Percentiles rank a stretch among this genome's conserved stretches.
These are phyloP conservation scores for Harpegnathos saltator DNA, from an alignment of 1,140 invertebrate genomes.

Conservation along the genomic window DNA sequence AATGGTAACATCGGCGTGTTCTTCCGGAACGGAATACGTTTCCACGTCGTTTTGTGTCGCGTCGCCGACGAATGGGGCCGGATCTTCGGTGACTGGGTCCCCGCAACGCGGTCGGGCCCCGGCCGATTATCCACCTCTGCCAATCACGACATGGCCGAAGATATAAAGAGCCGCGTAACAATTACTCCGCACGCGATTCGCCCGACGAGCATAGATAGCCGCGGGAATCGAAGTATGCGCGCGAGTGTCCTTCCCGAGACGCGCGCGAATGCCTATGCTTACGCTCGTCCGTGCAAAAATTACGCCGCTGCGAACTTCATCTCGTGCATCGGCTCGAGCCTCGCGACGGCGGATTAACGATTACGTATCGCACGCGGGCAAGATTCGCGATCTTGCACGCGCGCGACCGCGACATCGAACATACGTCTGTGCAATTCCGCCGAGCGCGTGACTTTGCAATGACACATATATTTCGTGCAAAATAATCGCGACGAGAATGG, in stretches of 20 bases:
- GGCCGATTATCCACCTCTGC: constrained; percentile 56
- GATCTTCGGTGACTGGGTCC: constrained; percentile 79
- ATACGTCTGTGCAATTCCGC: constrained; percentile 7
- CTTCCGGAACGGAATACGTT: constrained; percentile 71
- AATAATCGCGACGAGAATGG: constrained; percentile 49
- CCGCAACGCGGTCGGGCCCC: constrained; percentile 68
- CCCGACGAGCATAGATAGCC: constrained; percentile 20
- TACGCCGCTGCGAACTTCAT: neutral
- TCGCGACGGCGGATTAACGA: constrained; percentile 25
- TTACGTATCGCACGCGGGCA: neutral
- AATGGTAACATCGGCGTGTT: constrained; percentile 67
- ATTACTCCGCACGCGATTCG: constrained; percentile 58
- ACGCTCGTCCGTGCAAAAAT: constrained; percentile 4
- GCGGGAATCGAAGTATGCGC: constrained; percentile 2
- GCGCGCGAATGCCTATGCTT: no score
- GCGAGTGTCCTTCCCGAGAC: constrained; percentile 17
- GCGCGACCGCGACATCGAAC: constrained; percentile 8
- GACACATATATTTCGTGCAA: constrained; percentile 23
- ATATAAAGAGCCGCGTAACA: constrained; percentile 57
- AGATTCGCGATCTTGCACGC: constrained; percentile 37
- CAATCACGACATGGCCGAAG: constrained; percentile 63
- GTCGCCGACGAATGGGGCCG: constrained; percentile 74
- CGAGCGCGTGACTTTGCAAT: constrained; percentile 17
- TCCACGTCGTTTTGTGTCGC: constrained; percentile 60
- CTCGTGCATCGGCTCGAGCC: constrained; percentile 1